Base-by-base conservation (phyloP, 2,888 invertebrate species). In the Aphodius granarius region DNA sequence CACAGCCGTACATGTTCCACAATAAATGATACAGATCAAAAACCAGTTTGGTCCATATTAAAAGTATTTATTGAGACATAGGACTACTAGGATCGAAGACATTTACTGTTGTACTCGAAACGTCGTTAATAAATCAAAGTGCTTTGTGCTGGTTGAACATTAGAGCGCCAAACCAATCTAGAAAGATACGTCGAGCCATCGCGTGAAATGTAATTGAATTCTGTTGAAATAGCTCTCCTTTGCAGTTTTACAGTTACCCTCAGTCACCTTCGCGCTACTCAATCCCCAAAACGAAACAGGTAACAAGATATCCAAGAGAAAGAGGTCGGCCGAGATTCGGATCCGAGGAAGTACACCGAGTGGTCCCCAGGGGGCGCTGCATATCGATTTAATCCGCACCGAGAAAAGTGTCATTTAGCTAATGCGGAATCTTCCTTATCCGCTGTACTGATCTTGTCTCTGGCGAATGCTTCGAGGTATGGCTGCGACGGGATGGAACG, bases 371-470 rank as follows among this genome's bases (percentile, higher is more conserved):
- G 13, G 68, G 21, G 20, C 21, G 68, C 21, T 68, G 68, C 68
- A 68, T 68, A 68, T 68, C 68, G 68, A 68, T 68, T 68, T 68
- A 68, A 68, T 68, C 68, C 68, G 68, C 22, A 22, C 20, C 20
- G 68, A 20, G 68, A 68, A 68, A 68, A 68, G 68, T 68, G 68
- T 68, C 68, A 68, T 68, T 68, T 68, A 68, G 21, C 22, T 68
- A 68, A 68, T 68, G 68, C 20, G 68, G 68, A 68, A 21, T 20
- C 66, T 68, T 43, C 43, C 43, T 43, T 43, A 43, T 43, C 43
- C 43, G 43, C 43, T 43, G 43, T 43, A 13, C 43, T 43, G 43
- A 43, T 43, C 43, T 43, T 43, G 43, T 43, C 43, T 43, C 43
- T 43, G 43, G 43, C 43, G 43, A 43, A 43, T 43, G 43, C 43